Evolutionary conservation across 2,888 invertebrate species (phyloP), one percentile per base, ranked within the genome.

Genomic region (Chorisops tibialis): DNA sequence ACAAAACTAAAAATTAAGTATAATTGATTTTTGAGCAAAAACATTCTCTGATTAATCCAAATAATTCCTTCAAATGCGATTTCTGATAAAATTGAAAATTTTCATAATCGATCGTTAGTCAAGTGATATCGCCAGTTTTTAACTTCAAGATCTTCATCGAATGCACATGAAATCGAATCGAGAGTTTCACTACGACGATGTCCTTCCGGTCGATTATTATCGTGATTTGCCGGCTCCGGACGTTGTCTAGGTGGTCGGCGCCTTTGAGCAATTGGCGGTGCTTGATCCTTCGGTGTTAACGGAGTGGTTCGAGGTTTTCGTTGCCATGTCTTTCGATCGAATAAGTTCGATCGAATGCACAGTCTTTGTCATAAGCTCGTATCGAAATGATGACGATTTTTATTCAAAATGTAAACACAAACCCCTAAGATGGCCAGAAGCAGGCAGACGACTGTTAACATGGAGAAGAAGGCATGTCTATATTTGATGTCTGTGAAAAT

Each of bases 61-160:
- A 22, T 30, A 30, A 30, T 30, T 30, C 30, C 30, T 9, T n/a
- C n/a, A n/a, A n/a, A 39, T 39, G 37, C 39, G 14, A 39, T 14
- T 37, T 14, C 12, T 39, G 14, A 39, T 37, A 39, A 39, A 14
- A 39, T 4, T 39, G 12, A 39, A 39, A 3, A 39, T 14, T 39
- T 21, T 56, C 18, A 56, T 18, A 79, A 72, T 67, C 76, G 75
- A 67, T 78, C 75, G 72, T 75, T 77, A 63, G 79, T 78, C 63
- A 79, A 69, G 68, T 79, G 78, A 70, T 79, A 78, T 68, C 76
- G 73, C 79, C 79, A 79, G 72, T 79, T 77, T 69, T 73, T 75
- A 69, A 77, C 69, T 70, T 73, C 75, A 69, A 73, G 61, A 67
- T 71, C 72, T 56, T 74, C 70, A 52, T 73, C 68, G 21, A 62